These are phyloP conservation scores for Fundulus diaphanus DNA, from an alignment of 2,797 vertebrate genomes.

Conservation along the genomic window DNA sequence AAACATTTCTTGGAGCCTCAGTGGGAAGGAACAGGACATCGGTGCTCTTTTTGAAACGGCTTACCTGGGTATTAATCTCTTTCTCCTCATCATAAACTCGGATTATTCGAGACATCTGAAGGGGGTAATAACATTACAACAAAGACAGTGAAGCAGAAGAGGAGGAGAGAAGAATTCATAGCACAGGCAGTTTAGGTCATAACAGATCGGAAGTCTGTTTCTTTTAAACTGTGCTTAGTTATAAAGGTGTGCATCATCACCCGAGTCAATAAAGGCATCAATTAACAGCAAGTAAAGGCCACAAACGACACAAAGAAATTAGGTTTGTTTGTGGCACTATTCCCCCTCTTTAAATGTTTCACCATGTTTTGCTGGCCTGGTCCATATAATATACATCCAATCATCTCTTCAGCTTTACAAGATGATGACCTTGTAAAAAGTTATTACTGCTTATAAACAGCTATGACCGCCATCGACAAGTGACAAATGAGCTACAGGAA, in stretches of 20 bases:
- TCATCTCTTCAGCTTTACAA: slow-evolving; percentile 3
- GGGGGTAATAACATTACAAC: slow-evolving; percentile 94
- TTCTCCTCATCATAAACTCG: slow-evolving; percentile 99
- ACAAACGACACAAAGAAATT: not conserved
- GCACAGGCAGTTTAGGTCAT: slow-evolving; percentile 78
- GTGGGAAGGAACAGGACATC: slow-evolving; percentile 81
- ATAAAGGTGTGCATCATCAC: slow-evolving; percentile 23
- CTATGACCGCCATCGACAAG: not conserved
- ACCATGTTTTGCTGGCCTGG: not conserved
- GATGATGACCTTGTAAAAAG: not conserved
- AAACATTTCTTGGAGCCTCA: slow-evolving; percentile 75
- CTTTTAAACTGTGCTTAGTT: slow-evolving; percentile 47
- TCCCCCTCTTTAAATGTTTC: not conserved
- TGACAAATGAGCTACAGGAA: not conserved
- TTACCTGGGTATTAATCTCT: slow-evolving; percentile 99
- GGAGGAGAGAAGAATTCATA: slow-evolving; percentile 84
- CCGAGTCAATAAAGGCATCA: slow-evolving; percentile 27
- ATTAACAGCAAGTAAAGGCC: slow-evolving; percentile 52
- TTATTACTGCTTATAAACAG: not conserved
- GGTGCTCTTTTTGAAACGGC: slow-evolving; percentile 87
- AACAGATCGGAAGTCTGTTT: slow-evolving; percentile 66
- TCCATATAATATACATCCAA: not conserved
- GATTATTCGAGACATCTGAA: slow-evolving; percentile 99
- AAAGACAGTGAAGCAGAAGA: slow-evolving; percentile 85
- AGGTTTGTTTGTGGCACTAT: not conserved